phyloP scores from a whole-genome alignment of 2,113 vertebrate genomes.

The Sander vitreus region DNA sequence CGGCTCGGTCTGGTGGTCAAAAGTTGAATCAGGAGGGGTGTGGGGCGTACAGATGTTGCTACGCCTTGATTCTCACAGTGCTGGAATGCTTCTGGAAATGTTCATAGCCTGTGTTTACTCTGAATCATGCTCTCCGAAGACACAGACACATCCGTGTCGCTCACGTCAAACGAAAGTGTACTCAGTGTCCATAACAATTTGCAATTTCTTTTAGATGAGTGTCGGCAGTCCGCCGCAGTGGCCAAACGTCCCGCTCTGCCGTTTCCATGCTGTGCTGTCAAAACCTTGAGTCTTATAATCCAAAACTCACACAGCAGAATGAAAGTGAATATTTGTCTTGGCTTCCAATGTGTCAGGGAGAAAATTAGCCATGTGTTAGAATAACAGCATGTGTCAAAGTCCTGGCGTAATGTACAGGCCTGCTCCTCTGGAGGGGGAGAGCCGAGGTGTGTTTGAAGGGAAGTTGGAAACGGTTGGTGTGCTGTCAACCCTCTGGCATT shows the following conservation, averaged over 20 bases:
- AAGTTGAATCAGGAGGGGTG: conserved; percentile 20
- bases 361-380: conserved; percentile 74
- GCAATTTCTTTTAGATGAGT: conserved; percentile 37
- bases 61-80: conserved; percentile 23
- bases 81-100: conserved; percentile 43
- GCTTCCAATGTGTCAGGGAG: conserved; percentile 68
- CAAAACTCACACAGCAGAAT: conserved; percentile 64
- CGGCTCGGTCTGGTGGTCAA: conserved; percentile 18
- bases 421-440: conserved; percentile 8
- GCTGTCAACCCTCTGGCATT: conserved; percentile 43
- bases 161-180: conserved; percentile 34
- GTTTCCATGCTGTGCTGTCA: conserved; percentile 55
- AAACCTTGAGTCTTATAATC: conserved; percentile 41
- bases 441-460: conserved; percentile 31
- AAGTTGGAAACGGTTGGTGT: conserved; percentile 18
- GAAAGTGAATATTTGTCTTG: conserved; percentile 77
- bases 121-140: conserved; percentile 9
- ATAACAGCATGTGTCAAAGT: conserved; percentile 68
- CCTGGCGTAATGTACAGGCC: conserved; percentile 45
- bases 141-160: conserved; percentile 19
- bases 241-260: conserved; percentile 56
- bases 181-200: conserved; percentile 23
- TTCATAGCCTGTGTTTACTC: conserved; percentile 38
- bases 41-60: conserved; percentile 43
- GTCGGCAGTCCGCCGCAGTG: background rate